These are phyloP conservation scores for Colistium nudipinnis DNA, from an alignment of 2,113 vertebrate genomes.

Conservation along the genomic window DNA sequence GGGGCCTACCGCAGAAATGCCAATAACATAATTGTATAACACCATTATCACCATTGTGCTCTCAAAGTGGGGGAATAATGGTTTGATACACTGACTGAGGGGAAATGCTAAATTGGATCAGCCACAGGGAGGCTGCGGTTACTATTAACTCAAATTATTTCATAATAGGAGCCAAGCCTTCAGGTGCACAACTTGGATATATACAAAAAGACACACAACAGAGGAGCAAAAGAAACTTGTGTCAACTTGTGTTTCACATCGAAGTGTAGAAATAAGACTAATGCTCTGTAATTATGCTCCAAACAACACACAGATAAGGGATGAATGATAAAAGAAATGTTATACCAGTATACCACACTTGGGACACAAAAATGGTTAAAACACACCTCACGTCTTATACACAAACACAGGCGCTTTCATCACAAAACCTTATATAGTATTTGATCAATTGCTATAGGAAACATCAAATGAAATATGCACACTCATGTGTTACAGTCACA, in stretches of 20 bases:
- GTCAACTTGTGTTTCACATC: background rate
- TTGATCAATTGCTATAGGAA: too few species aligned
- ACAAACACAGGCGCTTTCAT: background rate
- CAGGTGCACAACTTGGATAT: background rate
- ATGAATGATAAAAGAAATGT: too few species aligned
- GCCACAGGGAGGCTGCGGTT: background rate
- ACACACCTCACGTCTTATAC: background rate
- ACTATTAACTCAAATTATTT: background rate
- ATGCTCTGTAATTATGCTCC: background rate
- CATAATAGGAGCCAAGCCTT: background rate
- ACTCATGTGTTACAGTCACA: background rate
- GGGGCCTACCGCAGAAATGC: background rate
- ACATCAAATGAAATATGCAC: background rate
- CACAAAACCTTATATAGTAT: too few species aligned
- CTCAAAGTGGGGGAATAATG: background rate
- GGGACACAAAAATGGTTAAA: too few species aligned
- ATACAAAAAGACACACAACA: background rate
- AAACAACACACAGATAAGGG: too few species aligned
- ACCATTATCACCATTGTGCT: background rate
- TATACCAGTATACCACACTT: too few species aligned
- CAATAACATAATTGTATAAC: background rate
- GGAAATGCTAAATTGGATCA: background rate
- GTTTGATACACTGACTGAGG: background rate
- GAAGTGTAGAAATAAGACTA: background rate
- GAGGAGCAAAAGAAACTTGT: background rate